These are phyloP conservation scores for Drosophila phalerata DNA, from an alignment of 2,888 invertebrate species.

Conservation along the genomic window DNA sequence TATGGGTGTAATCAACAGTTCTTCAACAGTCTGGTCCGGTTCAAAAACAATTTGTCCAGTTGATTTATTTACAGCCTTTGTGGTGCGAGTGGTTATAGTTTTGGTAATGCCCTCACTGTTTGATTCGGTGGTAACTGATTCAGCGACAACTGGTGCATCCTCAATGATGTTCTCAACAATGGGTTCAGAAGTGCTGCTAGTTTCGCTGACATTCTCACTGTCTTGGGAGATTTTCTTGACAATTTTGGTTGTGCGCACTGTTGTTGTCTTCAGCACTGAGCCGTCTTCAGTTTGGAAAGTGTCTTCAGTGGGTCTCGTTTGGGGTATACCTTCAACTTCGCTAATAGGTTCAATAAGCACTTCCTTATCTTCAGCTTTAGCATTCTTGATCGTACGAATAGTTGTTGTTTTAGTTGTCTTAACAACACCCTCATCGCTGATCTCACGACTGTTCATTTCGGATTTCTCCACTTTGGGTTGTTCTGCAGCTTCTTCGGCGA, in stretches of 20 bases:
- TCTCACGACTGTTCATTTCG: conserved; percentile 70
- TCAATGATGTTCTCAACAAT: conserved; percentile 45
- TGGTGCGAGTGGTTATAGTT: conserved; percentile 66
- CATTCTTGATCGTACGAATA: conserved; percentile 61
- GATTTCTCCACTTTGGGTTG: conserved; percentile 60
- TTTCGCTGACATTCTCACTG: conserved; percentile 60
- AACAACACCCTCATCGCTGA: conserved; percentile 70
- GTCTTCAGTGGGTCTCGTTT: conserved; percentile 9
- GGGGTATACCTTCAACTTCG: conserved; percentile 15
- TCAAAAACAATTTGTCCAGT: conserved; percentile 22
- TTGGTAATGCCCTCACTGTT: conserved; percentile 69
- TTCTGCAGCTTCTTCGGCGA: conserved; percentile 54
- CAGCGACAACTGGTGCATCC: conserved; percentile 62
- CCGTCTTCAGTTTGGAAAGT: conserved; percentile 31
- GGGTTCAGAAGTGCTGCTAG: conserved; percentile 53
- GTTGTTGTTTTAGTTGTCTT: conserved; percentile 75
- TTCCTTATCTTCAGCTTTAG: conserved; percentile 59
- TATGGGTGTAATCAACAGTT: conserved; percentile 18
- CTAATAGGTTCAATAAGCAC: conserved; percentile 23
- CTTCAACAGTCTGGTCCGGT: conserved; percentile 20
- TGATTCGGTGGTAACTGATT: conserved; percentile 70
- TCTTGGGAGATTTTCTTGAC: conserved; percentile 79
- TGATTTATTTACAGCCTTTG: conserved; percentile 58
- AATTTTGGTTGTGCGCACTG: conserved; percentile 74
- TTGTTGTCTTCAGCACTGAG: conserved; percentile 68